Evolutionary conservation across 2,113 vertebrate genomes (phyloP).

Genomic region (Xenopus laevis): DNA sequence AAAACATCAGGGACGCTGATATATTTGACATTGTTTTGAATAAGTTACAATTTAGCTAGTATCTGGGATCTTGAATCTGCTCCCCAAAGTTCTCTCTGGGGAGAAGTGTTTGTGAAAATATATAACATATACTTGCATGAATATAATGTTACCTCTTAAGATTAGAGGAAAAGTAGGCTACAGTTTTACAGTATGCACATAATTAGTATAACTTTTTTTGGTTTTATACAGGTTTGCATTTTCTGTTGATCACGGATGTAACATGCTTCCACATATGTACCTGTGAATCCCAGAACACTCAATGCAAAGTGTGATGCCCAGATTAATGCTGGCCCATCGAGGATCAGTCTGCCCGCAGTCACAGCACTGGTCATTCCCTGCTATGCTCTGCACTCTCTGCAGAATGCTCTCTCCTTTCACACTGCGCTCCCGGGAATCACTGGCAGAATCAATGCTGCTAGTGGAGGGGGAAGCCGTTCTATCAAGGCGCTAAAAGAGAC

Average conservation of each 20-base stretch:
- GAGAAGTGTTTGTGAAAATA: too few relatives aligned
- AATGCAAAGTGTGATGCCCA: slow-evolving; percentile 93
- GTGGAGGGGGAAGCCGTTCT: slow-evolving; percentile 90
- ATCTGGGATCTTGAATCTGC: too few relatives aligned
- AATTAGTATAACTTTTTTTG: too few relatives aligned
- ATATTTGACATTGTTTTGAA: too few relatives aligned
- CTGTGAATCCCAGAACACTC: slow-evolving; percentile 98
- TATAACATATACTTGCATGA: too few relatives aligned
- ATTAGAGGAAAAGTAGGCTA: too few relatives aligned
- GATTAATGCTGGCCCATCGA: slow-evolving; percentile 96
- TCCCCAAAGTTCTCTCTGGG: too few relatives aligned
- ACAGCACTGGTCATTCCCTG: slow-evolving; percentile 86
- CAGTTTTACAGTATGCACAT: too few relatives aligned
- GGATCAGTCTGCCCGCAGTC: slow-evolving; percentile 89
- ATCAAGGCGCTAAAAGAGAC: slow-evolving; percentile 76
- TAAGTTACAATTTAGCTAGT: too few relatives aligned
- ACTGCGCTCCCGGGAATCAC: slow-evolving; percentile 76
- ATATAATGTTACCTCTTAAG: too few relatives aligned
- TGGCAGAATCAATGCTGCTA: slow-evolving; percentile 91
- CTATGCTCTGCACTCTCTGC: slow-evolving; percentile 82
- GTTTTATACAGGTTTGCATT: too few relatives aligned
- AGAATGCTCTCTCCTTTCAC: slow-evolving; percentile 76
- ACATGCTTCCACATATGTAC: slow-evolving; percentile 54
- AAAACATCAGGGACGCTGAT: too few relatives aligned
- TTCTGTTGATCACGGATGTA: not conserved